Base-by-base conservation (phyloP, 1,140 invertebrate genomes). In the Zaprionus tsacasi region DNA sequence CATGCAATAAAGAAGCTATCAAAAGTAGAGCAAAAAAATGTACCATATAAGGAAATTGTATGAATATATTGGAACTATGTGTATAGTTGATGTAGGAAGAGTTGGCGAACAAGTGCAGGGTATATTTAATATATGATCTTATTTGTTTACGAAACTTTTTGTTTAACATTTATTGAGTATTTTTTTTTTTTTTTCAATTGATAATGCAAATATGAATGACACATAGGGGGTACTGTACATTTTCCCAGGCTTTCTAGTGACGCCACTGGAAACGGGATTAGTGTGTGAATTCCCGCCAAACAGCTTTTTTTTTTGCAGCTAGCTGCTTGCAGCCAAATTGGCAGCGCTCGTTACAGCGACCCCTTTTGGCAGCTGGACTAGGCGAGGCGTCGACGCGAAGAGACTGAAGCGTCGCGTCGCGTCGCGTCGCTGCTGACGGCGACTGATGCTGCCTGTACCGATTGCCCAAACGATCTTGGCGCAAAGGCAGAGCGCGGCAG, bases 401-500 rank as follows among this genome's bases (percentile, higher is more conserved):
- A 30, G 27, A 30, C 27, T 30, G 27, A 30, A 30, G 27, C 27
- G 27, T 21, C 21, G n/a, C n/a, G n/a, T n/a, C n/a, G n/a, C n/a
- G n/a, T n/a, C n/a, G n/a, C n/a, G 8, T 15, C 45, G 60, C 52
- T 50, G 33, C 48, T 8, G 40, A 10, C n/a, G 35, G 21, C 21
- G 21, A 2, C 21, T 21, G 4, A 33, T 30, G 27, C 27, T 30
- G 27, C 27, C 27, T 30, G 17, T 12, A 30, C 27, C 40, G 64
- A 45, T 66, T 65, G 36, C 33, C 35, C 17, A 57, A 4, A 45
- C 35, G 52, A 30, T 45, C 43, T 5, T 30, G 27, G 27, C 27
- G 27, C 27, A 30, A 30, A 30, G 36, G 27, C 17, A 63, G 33
- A 75, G 52, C 66, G 52, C 66, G 52, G 11, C 61, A 74, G 66